These are phyloP conservation scores for Indicator maculatus DNA, from an alignment of 2,113 vertebrate species.

Conservation along the genomic window DNA sequence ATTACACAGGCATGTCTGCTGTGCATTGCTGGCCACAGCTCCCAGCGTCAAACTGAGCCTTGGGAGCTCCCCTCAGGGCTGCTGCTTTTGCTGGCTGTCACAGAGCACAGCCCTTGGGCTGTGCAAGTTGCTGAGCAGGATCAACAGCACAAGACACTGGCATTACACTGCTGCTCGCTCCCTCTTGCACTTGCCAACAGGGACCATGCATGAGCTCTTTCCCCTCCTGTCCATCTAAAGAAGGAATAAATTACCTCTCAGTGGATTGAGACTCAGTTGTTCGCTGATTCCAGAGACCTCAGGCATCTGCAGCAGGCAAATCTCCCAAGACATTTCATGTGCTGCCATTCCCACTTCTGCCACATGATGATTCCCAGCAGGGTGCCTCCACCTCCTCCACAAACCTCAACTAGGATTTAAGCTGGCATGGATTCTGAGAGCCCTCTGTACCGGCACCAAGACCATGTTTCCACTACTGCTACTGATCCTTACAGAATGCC, in stretches of 20 bases:
- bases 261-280: not conserved
- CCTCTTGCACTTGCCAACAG: not conserved
- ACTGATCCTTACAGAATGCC: not conserved
- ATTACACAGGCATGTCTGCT: rapidly evolving
- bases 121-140: not conserved
- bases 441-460: not conserved
- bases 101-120: not conserved
- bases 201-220: not conserved
- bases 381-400: not conserved
- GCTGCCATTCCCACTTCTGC: not conserved
- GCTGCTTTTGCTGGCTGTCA: not conserved
- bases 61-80: rapidly evolving
- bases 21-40: not conserved
- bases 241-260: not conserved
- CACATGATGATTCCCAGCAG: not conserved
- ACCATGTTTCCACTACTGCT: not conserved
- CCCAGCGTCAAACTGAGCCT: not conserved
- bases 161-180: not conserved
- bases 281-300: not conserved
- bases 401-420: not conserved
- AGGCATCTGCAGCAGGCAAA: not conserved
- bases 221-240: not conserved
- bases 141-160: not conserved
- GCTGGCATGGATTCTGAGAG: not conserved
- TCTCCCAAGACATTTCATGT: not conserved